A percentile compares a stretch with the other conserved stretches of the same genome.
Conservation (phyloP, 2,113 vertebrate species). For the Bettongia penicillata region DNA sequence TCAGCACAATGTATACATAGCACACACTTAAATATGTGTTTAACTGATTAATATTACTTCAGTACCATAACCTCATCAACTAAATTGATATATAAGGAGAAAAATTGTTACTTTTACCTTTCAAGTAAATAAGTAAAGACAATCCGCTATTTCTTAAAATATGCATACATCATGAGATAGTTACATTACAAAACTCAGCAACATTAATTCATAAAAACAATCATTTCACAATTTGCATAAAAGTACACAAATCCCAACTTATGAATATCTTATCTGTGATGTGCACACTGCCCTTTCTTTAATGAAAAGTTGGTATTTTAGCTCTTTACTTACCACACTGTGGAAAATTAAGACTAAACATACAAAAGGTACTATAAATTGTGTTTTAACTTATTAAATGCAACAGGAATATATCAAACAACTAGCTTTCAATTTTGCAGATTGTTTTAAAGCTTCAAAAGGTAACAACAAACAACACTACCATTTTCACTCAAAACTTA, state of each 20-base stretch:
- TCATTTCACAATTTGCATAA: conserved; percentile 49
- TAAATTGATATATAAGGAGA: too few relatives aligned
- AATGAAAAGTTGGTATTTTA: conserved; percentile 67
- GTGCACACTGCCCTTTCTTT: conserved; percentile 60
- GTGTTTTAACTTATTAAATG: conserved; percentile 72
- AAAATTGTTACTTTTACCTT: not conserved
- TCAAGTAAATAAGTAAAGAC: conserved; percentile 13
- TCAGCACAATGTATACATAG: too few relatives aligned
- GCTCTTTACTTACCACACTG: conserved; percentile 64
- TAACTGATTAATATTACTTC: too few relatives aligned
- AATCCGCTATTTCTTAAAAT: conserved; percentile 12
- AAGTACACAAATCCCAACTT: conserved; percentile 50
- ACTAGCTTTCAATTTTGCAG: conserved; percentile 77
- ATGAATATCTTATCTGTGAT: conserved; percentile 60
- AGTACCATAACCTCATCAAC: too few relatives aligned
- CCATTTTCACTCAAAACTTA: conserved; percentile 38
- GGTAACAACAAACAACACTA: conserved; percentile 53
- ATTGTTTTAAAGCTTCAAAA: conserved; percentile 70
- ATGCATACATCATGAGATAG: conserved; percentile 19
- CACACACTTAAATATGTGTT: too few relatives aligned
- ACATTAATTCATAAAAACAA: conserved; percentile 31
- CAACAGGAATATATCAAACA: conserved; percentile 70
- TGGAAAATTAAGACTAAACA: conserved; percentile 70
- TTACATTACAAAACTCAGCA: conserved; percentile 4
- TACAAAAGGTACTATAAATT: conserved; percentile 65